Conservation (phyloP, 2,888 invertebrate species). For the Phania funesta region DNA sequence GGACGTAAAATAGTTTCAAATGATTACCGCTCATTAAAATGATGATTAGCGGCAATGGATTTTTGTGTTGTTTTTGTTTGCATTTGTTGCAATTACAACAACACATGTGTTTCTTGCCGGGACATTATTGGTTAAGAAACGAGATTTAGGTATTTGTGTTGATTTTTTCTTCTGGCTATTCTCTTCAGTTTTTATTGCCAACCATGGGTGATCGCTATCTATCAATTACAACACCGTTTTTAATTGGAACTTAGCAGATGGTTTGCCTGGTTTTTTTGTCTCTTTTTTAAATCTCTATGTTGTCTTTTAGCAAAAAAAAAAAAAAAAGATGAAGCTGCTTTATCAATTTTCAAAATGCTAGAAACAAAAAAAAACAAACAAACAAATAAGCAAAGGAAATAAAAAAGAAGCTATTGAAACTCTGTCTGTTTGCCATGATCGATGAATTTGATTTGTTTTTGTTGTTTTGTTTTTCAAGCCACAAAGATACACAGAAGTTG, state of each 20-base stretch:
- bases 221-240: constrained; percentile 62
- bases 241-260: constrained; percentile 46
- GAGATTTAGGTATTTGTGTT: constrained; percentile 37
- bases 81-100: constrained; percentile 4
- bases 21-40: constrained; percentile 66
- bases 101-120: background rate
- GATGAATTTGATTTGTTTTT: constrained; percentile 37
- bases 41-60: constrained; percentile 54
- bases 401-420: background rate
- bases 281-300: background rate
- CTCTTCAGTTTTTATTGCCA: constrained; percentile 35
- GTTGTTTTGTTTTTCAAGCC: background rate
- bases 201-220: constrained; percentile 63
- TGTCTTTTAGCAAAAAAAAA: background rate
- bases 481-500: background rate
- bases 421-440: constrained; percentile 41
- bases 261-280: background rate
- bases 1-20: constrained; percentile 64
- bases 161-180: background rate
- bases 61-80: no score
- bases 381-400: background rate
- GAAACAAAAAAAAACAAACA: background rate
- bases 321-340: background rate
- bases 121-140: constrained; percentile 19
- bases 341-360: constrained; percentile 22